phyloP scores from a whole-genome alignment of 1,140 invertebrate species.

The Papilio dardanus region DNA sequence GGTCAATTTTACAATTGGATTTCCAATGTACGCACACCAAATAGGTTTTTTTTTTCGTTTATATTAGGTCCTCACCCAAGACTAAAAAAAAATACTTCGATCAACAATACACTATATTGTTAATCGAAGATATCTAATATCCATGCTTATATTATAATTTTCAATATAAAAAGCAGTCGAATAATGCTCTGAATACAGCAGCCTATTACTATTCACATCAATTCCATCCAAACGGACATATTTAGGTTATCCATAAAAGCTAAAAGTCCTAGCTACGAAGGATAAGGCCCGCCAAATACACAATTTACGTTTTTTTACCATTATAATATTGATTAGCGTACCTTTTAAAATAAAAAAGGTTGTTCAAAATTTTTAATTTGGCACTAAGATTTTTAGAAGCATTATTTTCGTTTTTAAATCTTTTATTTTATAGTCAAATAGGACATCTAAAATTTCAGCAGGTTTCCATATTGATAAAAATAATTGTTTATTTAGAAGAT shows the following conservation, averaged over 20 bases:
- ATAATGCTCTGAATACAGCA: neutral
- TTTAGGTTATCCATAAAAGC: neutral
- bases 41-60: neutral
- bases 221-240: neutral
- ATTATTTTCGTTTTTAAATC: neutral
- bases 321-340: neutral
- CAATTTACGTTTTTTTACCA: neutral
- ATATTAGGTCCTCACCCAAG: too few relatives aligned
- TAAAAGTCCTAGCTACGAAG: neutral
- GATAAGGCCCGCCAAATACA: constrained; percentile 13
- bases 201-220: neutral
- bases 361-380: neutral
- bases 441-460: neutral
- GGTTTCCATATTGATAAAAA: neutral
- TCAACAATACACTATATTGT: too few relatives aligned
- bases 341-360: neutral
- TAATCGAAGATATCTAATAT: neutral
- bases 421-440: neutral
- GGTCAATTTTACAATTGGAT: neutral
- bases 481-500: neutral
- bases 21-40: too few relatives aligned
- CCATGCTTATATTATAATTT: neutral
- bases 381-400: neutral
- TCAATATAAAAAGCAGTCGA: neutral
- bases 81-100: too few relatives aligned